These are phyloP conservation scores for Uromys caudimaculatus DNA, from an alignment of 2,797 vertebrate genomes.

Conservation along the genomic window DNA sequence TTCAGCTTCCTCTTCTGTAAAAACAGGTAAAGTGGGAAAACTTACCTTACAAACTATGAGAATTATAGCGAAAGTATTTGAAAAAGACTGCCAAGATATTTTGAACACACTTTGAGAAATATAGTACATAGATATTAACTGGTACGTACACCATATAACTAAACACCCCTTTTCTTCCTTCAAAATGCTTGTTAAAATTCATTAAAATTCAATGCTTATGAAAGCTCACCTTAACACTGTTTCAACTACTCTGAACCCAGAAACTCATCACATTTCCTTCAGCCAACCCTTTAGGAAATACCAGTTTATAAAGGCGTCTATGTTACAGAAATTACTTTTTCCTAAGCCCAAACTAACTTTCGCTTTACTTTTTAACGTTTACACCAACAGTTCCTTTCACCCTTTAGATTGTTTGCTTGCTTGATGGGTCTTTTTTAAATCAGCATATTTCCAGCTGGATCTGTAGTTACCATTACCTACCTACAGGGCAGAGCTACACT, in stretches of 20 bases:
- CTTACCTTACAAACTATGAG: not conserved
- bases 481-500: not conserved
- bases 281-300: not conserved
- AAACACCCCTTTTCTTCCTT: not conserved
- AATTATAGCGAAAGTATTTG: not conserved
- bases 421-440: not conserved
- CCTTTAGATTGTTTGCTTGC: not conserved
- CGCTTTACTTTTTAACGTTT: not conserved
- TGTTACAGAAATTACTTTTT: not conserved
- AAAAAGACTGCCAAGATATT: not conserved
- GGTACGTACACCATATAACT: not conserved
- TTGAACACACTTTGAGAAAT: not conserved
- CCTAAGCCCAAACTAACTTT: not conserved
- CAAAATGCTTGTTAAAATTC: constrained; percentile 51
- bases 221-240: not conserved
- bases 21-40: not conserved
- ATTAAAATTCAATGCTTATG: not conserved
- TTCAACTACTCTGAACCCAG: not conserved
- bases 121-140: not conserved
- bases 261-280: not conserved
- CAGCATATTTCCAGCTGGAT: not conserved
- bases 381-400: not conserved
- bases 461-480: not conserved
- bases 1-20: not conserved
- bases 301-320: not conserved